Evolutionary conservation across 1,140 invertebrate genomes (phyloP).

Genomic region (Caerostris darwini): DNA sequence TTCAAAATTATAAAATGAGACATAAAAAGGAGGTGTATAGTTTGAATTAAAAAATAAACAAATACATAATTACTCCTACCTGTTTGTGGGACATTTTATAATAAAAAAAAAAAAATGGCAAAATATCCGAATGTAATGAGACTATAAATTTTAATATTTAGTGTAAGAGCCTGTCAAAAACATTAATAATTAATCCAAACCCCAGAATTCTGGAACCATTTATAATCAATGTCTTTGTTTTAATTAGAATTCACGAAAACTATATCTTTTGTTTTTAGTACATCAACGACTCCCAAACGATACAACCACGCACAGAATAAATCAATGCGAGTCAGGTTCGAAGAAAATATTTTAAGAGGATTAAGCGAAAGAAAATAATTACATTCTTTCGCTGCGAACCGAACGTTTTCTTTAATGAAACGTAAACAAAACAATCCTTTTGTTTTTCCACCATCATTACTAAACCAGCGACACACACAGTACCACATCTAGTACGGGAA

Average conservation of each 20-base stretch:
- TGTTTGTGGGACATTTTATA: too few relatives aligned
- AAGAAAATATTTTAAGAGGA: slow-evolving; percentile 35
- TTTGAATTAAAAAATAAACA: too few relatives aligned
- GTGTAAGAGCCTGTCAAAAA: too few relatives aligned
- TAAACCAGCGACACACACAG: not conserved
- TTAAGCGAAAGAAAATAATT: slow-evolving; percentile 49
- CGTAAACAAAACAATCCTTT: slow-evolving; percentile 58
- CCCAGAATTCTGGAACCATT: too few relatives aligned
- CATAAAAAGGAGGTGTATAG: too few relatives aligned
- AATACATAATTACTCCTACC: too few relatives aligned
- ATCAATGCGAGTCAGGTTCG: not conserved
- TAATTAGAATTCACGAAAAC: not conserved
- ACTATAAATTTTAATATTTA: too few relatives aligned
- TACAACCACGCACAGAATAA: not conserved
- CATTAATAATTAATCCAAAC: too few relatives aligned
- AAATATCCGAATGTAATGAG: too few relatives aligned
- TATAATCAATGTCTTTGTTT: too few relatives aligned
- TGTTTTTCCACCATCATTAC: slow-evolving; percentile 14
- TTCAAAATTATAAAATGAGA: too few relatives aligned
- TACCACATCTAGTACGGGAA: slow-evolving; percentile 10
- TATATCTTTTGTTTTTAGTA: not conserved
- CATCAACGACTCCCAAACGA: not conserved
- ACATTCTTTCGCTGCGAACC: not conserved
- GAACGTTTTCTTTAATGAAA: slow-evolving; percentile 42
- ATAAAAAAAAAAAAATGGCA: too few relatives aligned